These are phyloP conservation scores for Drosophila demipolita DNA, from an alignment of 2,888 invertebrate genomes.

Conservation along the genomic window DNA sequence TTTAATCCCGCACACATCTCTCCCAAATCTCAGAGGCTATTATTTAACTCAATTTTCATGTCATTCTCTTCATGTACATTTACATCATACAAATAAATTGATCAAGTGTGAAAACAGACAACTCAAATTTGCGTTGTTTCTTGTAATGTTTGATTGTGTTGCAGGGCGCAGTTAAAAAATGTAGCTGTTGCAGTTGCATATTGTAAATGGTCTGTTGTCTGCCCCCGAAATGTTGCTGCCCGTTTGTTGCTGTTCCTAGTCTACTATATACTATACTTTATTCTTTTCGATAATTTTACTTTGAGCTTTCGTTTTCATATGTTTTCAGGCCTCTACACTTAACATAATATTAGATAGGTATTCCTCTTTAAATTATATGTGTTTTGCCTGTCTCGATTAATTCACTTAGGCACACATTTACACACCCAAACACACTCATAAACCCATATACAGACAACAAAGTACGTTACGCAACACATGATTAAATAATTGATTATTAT, in stretches of 20 bases:
- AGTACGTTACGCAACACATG: constrained; percentile 31
- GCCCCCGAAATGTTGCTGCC: constrained; percentile 35
- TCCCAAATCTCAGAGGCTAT: constrained; percentile 50
- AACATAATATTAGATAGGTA: constrained; percentile 21
- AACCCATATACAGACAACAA: constrained; percentile 17
- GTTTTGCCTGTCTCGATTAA: constrained; percentile 41
- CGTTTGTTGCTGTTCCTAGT: constrained; percentile 38
- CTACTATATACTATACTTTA: constrained; percentile 2
- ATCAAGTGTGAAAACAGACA: constrained; percentile 11
- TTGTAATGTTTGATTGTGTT: constrained; percentile 40
- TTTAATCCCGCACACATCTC: constrained; percentile 15
- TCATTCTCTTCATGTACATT: constrained; percentile 26
- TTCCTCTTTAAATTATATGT: constrained; percentile 16
- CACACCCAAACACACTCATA: constrained; percentile 2
- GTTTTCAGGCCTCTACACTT: constrained; percentile 39
- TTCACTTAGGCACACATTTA: constrained; percentile 6
- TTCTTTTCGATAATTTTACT: constrained; percentile 10
- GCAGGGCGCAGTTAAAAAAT: constrained; percentile 27
- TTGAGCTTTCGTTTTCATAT: constrained; percentile 21
- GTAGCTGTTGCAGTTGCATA: constrained; percentile 22
- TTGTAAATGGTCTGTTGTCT: constrained; percentile 30
- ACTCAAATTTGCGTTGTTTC: constrained; percentile 16
- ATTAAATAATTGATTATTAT: constrained; percentile 32
- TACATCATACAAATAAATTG: constrained; percentile 12
- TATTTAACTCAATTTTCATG: constrained; percentile 36